Conservation (phyloP, 2,113 vertebrate genomes). For the Narcine bancroftii region DNA sequence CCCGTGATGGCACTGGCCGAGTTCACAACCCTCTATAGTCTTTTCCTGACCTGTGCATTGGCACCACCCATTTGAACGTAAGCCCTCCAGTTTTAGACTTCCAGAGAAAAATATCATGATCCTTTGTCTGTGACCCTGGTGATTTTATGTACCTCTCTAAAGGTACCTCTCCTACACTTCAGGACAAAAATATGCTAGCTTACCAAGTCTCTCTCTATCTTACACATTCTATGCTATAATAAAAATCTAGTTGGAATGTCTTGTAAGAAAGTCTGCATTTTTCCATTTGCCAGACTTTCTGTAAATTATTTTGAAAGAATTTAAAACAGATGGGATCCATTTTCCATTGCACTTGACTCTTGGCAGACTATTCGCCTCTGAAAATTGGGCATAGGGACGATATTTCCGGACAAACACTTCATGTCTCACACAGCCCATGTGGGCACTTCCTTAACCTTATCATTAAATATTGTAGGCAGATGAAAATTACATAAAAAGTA, state of each 20-base stretch:
- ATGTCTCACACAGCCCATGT: background rate
- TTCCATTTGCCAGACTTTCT: slow-evolving; percentile 1
- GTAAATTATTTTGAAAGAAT: background rate
- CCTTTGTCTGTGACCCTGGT: no score
- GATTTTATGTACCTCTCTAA: no score
- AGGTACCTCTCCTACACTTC: no score
- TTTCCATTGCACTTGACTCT: background rate
- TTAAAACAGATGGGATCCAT: slow-evolving; percentile 19
- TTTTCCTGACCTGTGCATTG: no score
- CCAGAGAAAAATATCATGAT: no score
- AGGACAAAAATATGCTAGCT: no score
- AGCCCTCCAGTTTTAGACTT: no score
- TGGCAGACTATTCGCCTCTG: background rate
- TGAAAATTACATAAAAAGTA: background rate
- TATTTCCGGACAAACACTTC: background rate
- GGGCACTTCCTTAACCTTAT: background rate
- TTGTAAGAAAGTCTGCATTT: background rate
- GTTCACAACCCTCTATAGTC: no score
- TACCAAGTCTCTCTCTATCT: no score
- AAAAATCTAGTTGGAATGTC: slow-evolving; percentile 15
- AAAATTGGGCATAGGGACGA: slow-evolving; percentile 2
- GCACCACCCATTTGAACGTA: no score
- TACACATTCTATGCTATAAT: background rate
- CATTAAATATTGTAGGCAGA: background rate
- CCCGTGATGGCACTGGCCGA: no score